Evolutionary conservation across 2,888 invertebrate genomes (phyloP).

Genomic region (Horisme vitalbata): DNA sequence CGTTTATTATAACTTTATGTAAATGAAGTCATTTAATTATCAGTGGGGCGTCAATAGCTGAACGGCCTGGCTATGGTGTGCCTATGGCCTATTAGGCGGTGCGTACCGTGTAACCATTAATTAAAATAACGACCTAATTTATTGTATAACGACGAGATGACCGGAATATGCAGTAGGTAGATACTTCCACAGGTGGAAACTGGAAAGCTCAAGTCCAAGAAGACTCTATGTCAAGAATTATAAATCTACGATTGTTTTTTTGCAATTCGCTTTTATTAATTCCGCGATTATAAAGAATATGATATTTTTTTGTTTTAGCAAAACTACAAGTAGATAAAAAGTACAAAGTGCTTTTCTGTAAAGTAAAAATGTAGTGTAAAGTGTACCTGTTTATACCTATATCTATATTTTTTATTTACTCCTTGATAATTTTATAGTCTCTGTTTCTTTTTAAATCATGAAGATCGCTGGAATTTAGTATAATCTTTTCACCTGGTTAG

Average conservation of each 20-base stretch:
- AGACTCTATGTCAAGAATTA: no score
- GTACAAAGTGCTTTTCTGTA: background rate
- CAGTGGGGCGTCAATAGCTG: slow-evolving; percentile 37
- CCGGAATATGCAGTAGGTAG: slow-evolving; percentile 7
- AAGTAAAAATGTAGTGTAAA: background rate
- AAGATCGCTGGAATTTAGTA: slow-evolving; percentile 14
- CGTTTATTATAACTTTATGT: slow-evolving; percentile 38
- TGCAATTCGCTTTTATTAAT: no score
- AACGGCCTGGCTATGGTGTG: slow-evolving; percentile 12
- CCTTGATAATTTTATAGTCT: no score
- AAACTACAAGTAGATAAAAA: no score
- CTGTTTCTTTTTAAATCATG: slow-evolving; percentile 1
- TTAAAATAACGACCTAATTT: slow-evolving; percentile 48
- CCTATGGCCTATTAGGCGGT: slow-evolving; percentile 17
- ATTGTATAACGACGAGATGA: slow-evolving; percentile 31
- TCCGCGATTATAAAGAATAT: no score
- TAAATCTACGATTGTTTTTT: no score
- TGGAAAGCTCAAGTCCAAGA: no score
- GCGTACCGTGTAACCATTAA: slow-evolving; percentile 37
- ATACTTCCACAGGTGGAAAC: no score
- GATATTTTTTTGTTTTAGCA: no score
- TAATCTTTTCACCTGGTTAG: slow-evolving; percentile 27
- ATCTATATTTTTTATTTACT: no score
- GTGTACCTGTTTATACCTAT: no score
- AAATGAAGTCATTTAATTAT: slow-evolving; percentile 45